Evolutionary conservation across 2,113 vertebrate genomes (phyloP), one percentile per base, ranked within the genome.

Genomic region (Cacatua alba): DNA sequence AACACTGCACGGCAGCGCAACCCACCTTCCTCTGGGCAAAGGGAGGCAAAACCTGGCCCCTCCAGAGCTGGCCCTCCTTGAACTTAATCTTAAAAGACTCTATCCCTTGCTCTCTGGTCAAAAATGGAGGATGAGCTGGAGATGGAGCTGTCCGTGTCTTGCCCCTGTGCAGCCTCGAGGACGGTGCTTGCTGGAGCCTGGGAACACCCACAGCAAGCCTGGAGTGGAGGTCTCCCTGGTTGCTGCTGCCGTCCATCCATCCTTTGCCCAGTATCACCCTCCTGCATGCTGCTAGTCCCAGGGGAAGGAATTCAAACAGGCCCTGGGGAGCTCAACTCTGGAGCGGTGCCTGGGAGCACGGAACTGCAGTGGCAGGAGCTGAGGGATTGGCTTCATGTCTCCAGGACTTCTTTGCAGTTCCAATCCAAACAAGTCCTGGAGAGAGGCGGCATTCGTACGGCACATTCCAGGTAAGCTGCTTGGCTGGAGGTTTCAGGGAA

Each of bases 151-250:
- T 37, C 39, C 71, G 63, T 0, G 1, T 39, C n/a, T 51, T 11
- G 2, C 15, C 57, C 79, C 64, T 53, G 23, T 7, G 23, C 29
- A 67, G 82, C 57, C 29, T 55, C 21, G 2, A 52, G 31, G 64
- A 49, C 0, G 1, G 14, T 0, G 0, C 46, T 53, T 43, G 53
- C 71, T 3, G 7, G 64, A 55, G 51, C 33, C 15, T 11, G 46
- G 69, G 29, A 70, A 60, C 29, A 31, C 29, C 64, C 71, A n/a
- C 20, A 28, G 84, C 41, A 63, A 76, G 46, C 51, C 55, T 25
- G 0, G 8, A 69, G 57, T 23, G 4, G 20, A 44, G 43, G 11
- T 16, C 7, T n/a, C 76, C 31, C n/a, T 25, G 55, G 49, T 12
- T 75, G 41, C 60, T 37, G 17, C 39, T 25, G 33, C 53, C 5